A percentile compares a stretch with the other conserved stretches of the same genome.
phyloP scores from a whole-genome alignment of 2,888 invertebrate species.

The Ophraella communa region DNA sequence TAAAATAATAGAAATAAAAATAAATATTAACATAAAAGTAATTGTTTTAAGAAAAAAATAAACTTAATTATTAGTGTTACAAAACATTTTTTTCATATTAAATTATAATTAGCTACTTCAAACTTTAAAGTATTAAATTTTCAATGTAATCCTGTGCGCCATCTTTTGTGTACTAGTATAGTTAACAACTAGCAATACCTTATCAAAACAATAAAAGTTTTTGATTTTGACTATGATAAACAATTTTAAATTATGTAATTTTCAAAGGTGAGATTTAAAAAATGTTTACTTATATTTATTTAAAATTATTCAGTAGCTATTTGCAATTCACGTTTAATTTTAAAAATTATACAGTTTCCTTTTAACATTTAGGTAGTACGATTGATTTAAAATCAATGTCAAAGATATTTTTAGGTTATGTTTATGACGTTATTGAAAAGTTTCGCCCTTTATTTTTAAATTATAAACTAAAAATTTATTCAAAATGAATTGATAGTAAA shows the following conservation, averaged over 20 bases:
- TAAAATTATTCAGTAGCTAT: no score
- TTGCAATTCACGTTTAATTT: no score
- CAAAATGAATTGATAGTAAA: conserved; percentile 28
- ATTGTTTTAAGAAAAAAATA: no score
- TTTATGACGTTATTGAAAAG: conserved; percentile 16
- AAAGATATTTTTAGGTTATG: conserved; percentile 27
- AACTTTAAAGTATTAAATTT: no score
- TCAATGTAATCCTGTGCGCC: no score
- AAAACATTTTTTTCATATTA: no score
- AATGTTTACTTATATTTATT: no score
- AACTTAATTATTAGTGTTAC: no score
- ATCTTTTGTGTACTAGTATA: neutral
- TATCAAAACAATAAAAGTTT: neutral
- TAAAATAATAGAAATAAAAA: no score
- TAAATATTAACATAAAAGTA: no score
- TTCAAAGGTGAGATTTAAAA: neutral
- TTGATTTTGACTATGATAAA: neutral
- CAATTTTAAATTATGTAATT: neutral
- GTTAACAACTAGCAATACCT: neutral
- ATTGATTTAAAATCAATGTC: neutral
- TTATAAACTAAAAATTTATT: conserved; percentile 21
- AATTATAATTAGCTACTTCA: no score
- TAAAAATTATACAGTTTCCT: neutral
- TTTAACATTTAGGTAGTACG: neutral
- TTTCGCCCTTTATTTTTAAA: conserved; percentile 22